Conservation (phyloP, 2,113 vertebrate species). For the Choloepus hoffmanni region DNA sequence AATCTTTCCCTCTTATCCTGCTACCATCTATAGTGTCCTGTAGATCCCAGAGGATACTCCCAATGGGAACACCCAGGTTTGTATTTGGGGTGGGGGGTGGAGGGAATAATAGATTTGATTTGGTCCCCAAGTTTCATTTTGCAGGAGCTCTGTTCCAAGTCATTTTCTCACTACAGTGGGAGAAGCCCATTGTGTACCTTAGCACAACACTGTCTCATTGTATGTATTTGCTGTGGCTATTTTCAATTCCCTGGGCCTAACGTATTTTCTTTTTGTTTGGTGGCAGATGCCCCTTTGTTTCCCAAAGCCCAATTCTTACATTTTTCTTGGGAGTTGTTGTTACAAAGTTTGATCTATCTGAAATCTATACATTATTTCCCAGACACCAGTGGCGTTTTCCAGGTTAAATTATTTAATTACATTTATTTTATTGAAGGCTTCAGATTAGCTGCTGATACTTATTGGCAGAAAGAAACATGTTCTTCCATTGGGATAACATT, state of each 20-base stretch:
- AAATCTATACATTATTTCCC: slow-evolving; percentile 88
- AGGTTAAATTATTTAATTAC: slow-evolving; percentile 88
- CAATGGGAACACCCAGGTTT: not conserved
- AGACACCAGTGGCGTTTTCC: slow-evolving; percentile 79
- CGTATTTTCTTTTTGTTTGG: slow-evolving; percentile 56
- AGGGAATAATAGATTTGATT: slow-evolving; percentile 15
- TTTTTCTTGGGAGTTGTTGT: slow-evolving; percentile 60
- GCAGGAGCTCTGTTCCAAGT: not conserved
- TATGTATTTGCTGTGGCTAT: not conserved
- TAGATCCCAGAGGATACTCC: not conserved
- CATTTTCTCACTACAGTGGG: not conserved
- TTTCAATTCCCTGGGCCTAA: slow-evolving; percentile 32
- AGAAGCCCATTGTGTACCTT: slow-evolving; percentile 22
- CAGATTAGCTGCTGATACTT: slow-evolving; percentile 86
- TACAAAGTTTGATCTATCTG: slow-evolving; percentile 85
- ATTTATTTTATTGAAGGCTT: slow-evolving; percentile 87
- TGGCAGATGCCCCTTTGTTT: slow-evolving; percentile 56
- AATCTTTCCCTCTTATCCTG: not conserved
- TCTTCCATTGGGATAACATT: slow-evolving; percentile 82
- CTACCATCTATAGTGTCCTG: not conserved
- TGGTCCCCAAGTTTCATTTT: slow-evolving; percentile 36
- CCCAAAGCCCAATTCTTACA: slow-evolving; percentile 63
- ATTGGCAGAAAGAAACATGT: slow-evolving; percentile 85
- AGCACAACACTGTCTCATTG: not conserved
- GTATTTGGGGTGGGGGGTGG: not conserved